Evolutionary conservation across 92 coral and sea anemone genomes (phyloP), one percentile per base, ranked within the genome.

Genomic region (Actinostola sp.): DNA sequence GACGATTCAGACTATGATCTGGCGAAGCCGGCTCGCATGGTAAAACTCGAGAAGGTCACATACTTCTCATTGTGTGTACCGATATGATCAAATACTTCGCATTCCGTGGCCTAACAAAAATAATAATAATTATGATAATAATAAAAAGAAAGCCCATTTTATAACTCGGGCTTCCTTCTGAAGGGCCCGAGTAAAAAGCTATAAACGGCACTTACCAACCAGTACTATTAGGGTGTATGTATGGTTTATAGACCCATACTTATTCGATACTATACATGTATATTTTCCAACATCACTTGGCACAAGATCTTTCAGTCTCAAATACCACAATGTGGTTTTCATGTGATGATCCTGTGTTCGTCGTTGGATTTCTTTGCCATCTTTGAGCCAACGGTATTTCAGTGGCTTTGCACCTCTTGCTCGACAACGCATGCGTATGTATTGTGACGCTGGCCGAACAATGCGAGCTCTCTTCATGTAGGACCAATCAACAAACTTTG

Each of bases 151-250:
- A n/a, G n/a, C n/a, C n/a, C n/a, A n/a, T n/a, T n/a, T n/a, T n/a
- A n/a, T n/a, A n/a, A n/a, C n/a, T n/a, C n/a, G n/a, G n/a, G n/a
- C n/a, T n/a, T n/a, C n/a, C n/a, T n/a, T n/a, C n/a, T n/a, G n/a
- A n/a, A n/a, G n/a, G n/a, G n/a, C n/a, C n/a, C n/a, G n/a, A n/a
- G n/a, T n/a, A n/a, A n/a, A n/a, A n/a, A n/a, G n/a, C n/a, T n/a
- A n/a, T n/a, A n/a, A n/a, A n/a, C n/a, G n/a, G n/a, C n/a, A n/a
- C 98, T 85, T 82, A 93, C 98, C 92, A 33, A 83, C 69, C 53
- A 93, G n/a, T n/a, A n/a, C 92, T 21, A 60, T 63, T 9, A 93
- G 83, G 17, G 92, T 93, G 84, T 88, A 90, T 21, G 96, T 91
- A 62, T 93, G 97, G 26, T 70, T 86, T 23, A 91, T 71, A 26